These are phyloP conservation scores for Eristalis arbustorum DNA, from an alignment of 2,888 invertebrate species.

Conservation along the genomic window DNA sequence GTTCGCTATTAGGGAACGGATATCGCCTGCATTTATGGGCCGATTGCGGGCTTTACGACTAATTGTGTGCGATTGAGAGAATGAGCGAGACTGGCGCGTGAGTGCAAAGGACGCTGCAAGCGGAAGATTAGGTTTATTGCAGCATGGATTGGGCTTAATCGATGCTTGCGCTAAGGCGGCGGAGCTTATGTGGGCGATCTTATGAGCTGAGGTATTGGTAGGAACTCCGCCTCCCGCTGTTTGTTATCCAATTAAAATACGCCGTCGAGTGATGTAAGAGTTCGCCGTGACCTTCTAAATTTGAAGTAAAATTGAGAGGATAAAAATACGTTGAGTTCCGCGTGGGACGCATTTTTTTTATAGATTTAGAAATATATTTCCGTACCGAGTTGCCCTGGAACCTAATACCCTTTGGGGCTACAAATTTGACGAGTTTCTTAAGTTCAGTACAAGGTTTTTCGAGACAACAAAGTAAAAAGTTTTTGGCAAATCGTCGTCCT, in stretches of 20 bases:
- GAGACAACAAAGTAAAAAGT: too few species aligned
- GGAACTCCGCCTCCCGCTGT: neutral
- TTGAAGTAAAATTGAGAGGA: too few species aligned
- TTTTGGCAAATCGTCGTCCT: too few species aligned
- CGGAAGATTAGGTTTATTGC: neutral
- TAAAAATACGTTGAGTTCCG: too few species aligned
- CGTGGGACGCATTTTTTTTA: too few species aligned
- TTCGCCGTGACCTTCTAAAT: too few species aligned
- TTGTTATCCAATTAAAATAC: neutral
- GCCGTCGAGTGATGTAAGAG: neutral
- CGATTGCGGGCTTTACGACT: slow-evolving; percentile 6
- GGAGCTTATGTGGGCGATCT: neutral
- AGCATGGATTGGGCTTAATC: neutral
- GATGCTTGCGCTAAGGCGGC: neutral
- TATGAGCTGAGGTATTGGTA: neutral
- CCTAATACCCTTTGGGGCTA: too few species aligned
- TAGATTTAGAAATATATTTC: too few species aligned
- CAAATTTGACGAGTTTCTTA: too few species aligned
- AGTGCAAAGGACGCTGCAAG: neutral
- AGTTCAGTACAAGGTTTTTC: too few species aligned
- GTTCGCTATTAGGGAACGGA: slow-evolving; percentile 49
- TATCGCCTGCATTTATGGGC: slow-evolving; percentile 20
- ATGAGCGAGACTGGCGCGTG: neutral
- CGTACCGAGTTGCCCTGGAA: too few species aligned
- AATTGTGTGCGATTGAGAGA: neutral